Evolutionary conservation across 2,888 invertebrate species (phyloP).

Genomic region (Drosophila austrosaltans): DNA sequence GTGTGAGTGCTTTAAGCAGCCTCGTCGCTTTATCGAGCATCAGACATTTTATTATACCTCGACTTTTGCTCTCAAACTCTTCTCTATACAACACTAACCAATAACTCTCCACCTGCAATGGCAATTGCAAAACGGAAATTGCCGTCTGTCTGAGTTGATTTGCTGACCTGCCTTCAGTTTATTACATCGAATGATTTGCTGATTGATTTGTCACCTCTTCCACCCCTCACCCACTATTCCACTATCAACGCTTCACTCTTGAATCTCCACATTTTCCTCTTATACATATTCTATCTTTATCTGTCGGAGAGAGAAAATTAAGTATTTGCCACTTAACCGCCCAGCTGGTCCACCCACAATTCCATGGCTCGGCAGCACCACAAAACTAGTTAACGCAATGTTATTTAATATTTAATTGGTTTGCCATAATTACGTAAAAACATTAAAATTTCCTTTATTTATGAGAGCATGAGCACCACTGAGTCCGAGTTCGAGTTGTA

Average conservation of each 20-base stretch:
- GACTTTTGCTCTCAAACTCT: slow-evolving; percentile 10
- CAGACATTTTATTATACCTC: slow-evolving; percentile 67
- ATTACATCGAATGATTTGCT: slow-evolving; percentile 66
- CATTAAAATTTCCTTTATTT: slow-evolving; percentile 77
- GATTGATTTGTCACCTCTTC: slow-evolving; percentile 68
- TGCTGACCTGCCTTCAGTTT: slow-evolving; percentile 60
- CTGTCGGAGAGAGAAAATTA: background rate
- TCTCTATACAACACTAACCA: background rate
- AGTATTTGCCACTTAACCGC: slow-evolving; percentile 9
- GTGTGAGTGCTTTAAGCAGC: slow-evolving; percentile 46
- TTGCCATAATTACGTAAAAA: slow-evolving; percentile 76
- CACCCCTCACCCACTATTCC: slow-evolving; percentile 16
- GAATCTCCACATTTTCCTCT: background rate
- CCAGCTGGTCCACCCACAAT: slow-evolving; percentile 15
- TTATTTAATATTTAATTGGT: slow-evolving; percentile 73
- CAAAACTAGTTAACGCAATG: slow-evolving; percentile 64
- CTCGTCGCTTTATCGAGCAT: slow-evolving; percentile 65
- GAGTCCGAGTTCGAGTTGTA: slow-evolving; percentile 10
- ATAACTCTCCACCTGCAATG: slow-evolving; percentile 20
- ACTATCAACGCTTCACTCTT: background rate
- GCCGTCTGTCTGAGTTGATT: slow-evolving; percentile 70
- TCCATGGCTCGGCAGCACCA: slow-evolving; percentile 30
- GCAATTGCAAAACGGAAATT: slow-evolving; percentile 73
- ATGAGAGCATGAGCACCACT: slow-evolving; percentile 38
- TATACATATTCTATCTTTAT: background rate